phyloP scores from a whole-genome alignment of 92 coral and sea anemone species.

The Blastomussa wellsi region DNA sequence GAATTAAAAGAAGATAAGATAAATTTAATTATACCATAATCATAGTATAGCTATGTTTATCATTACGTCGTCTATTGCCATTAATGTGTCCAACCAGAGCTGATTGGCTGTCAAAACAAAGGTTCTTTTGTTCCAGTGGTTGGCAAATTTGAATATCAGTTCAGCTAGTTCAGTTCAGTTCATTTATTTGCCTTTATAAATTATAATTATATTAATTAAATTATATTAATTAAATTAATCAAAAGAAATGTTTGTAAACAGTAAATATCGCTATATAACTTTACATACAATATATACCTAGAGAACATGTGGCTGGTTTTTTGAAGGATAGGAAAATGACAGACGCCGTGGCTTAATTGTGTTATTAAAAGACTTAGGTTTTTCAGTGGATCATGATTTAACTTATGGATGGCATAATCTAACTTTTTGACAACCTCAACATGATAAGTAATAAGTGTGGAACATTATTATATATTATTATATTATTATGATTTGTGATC shows the following conservation, averaged over 20 bases:
- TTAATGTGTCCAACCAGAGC: no score
- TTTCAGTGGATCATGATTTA: no score
- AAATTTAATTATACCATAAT: not conserved
- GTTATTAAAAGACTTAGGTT: conserved; percentile 14
- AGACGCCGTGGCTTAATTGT: conserved; percentile 15
- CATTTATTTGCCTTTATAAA: no score
- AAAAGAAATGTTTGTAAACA: conserved; percentile 19
- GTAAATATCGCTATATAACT: conserved; percentile 15
- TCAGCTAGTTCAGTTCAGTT: no score
- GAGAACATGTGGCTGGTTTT: conserved; percentile 13
- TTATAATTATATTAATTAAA: conserved; percentile 2
- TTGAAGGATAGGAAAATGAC: conserved; percentile 10
- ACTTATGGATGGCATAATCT: conserved; percentile 16
- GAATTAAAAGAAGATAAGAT: not conserved
- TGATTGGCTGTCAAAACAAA: no score
- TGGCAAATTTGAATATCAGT: no score
- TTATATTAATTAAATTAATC: no score
- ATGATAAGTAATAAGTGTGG: conserved; percentile 17
- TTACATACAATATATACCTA: conserved; percentile 12
- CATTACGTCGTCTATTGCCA: no score
- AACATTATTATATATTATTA: conserved; percentile 15
- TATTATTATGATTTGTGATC: conserved; percentile 19
- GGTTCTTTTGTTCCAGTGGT: no score
- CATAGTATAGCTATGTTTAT: not conserved
- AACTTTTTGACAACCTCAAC: conserved; percentile 20